Conservation (phyloP, 2,113 vertebrate genomes). For the Salvator merianae region DNA sequence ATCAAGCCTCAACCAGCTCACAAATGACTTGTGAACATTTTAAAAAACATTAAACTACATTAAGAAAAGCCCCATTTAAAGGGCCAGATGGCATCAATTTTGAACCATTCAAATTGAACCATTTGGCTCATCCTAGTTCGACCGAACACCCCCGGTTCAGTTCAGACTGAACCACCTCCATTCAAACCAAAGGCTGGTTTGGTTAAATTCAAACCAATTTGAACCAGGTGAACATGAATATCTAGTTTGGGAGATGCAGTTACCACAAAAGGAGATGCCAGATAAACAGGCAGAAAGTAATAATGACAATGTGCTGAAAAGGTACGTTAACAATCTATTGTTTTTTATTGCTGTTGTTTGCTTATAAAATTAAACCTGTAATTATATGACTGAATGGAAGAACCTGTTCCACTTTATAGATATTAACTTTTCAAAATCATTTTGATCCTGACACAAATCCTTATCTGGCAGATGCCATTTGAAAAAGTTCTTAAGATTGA, state of each 20-base stretch:
- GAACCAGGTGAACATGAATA: too few species aligned
- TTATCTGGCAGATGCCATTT: constrained; percentile 35
- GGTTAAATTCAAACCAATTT: too few species aligned
- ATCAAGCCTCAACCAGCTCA: too few species aligned
- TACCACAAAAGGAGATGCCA: constrained; percentile 38
- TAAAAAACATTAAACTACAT: too few species aligned
- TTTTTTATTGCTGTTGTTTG: constrained; percentile 22
- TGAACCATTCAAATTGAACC: too few species aligned
- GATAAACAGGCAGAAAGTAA: constrained; percentile 37
- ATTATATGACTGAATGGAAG: constrained; percentile 46
- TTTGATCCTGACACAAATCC: constrained; percentile 38
- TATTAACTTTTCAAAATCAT: constrained; percentile 40
- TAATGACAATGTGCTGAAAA: constrained; percentile 24
- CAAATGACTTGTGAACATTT: too few species aligned
- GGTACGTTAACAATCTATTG: constrained; percentile 29
- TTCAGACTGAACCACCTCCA: too few species aligned
- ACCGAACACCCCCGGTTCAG: too few species aligned
- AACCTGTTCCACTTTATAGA: constrained; percentile 30
- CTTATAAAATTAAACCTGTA: constrained; percentile 38
- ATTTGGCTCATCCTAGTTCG: too few species aligned
- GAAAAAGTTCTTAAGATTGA: constrained; percentile 46
- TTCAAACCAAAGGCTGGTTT: too few species aligned
- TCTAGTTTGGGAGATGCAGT: constrained; percentile 16
- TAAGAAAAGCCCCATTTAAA: too few species aligned
- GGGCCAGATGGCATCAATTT: too few species aligned